Evolutionary conservation across 2,888 invertebrate genomes (phyloP).

Genomic region (Drosophila planitibia): DNA sequence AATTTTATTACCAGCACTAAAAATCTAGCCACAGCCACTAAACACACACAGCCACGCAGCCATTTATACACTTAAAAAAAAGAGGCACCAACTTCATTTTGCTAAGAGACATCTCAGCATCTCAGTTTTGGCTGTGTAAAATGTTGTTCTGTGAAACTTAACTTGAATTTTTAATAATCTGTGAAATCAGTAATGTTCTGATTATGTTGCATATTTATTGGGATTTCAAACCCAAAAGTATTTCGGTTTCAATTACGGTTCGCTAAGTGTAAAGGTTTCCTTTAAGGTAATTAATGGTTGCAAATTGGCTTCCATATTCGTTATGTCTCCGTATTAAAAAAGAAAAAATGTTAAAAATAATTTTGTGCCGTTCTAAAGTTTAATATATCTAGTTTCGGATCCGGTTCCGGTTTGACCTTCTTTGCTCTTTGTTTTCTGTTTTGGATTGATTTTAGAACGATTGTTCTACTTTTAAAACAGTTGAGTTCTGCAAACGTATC

Average conservation of each 20-base stretch:
- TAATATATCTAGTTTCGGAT: neutral
- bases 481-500: neutral
- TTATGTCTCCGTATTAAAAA: neutral
- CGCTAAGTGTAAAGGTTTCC: neutral
- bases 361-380: too few species aligned
- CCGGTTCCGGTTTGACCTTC: neutral
- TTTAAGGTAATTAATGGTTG: neutral
- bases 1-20: slow-evolving; percentile 79
- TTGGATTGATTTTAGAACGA: accelerated
- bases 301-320: neutral
- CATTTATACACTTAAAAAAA: slow-evolving; percentile 3
- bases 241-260: neutral
- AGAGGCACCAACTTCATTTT: neutral
- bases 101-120: neutral
- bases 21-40: slow-evolving; percentile 76
- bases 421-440: neutral
- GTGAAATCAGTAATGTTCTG: neutral
- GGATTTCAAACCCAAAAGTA: neutral
- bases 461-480: neutral
- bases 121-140: neutral
- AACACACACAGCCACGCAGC: slow-evolving; percentile 26
- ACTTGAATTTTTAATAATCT: neutral
- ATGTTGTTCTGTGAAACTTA: neutral
- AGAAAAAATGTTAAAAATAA: neutral
- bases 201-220: neutral